Evolutionary conservation across 1,140 invertebrate genomes (phyloP), one percentile per base, ranked within the genome.

Genomic region (Carposina sasakii): DNA sequence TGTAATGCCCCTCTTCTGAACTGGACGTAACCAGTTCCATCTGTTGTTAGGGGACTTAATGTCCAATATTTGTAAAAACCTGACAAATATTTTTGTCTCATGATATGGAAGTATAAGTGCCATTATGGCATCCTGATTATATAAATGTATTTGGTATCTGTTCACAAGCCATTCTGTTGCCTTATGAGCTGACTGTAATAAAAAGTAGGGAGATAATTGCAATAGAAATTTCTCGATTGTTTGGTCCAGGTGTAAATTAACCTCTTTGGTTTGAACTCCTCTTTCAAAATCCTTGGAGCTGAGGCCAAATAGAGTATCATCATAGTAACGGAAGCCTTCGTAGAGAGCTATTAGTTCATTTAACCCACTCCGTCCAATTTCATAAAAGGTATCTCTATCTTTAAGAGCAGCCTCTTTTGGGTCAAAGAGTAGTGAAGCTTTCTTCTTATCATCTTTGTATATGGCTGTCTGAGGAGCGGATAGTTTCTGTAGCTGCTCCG

Each of bases 141-240:
- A 98, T 40, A 93, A 86, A 65, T 98, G 94, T 52, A 98, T 92
- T 37, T 92, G 90, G 76, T 93, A 98, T 63, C 96, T 90, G 53
- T 93, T 89, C 37, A 98, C 90, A 2, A 99, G 85, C 97, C 96
- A 98, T 88, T 98, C 97, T 19, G 98, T 75, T 16, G 94, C 91
- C 88, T 97, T 94, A 48, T 97, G 94, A 8, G 95, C 88, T 10
- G 93, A 89, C 68, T 91, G 92, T 0, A 96, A 74, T 24, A 96
- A 75, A 62, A 98, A 92, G 76, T 96, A 98, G 3, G 96, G 96
- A 1, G 96, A 95, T 8, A 97, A 57, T 26, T 92, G 81, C 26
- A 92, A 73, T 0, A 98, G 73, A 85, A 98, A 98, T 49, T 91
- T 90, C 40, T 89, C 87, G n/a, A 99, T 93, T 8, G 85, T 87